A percentile compares a stretch with the other conserved stretches of the same genome.
Conservation (phyloP, 2,888 invertebrate species). For the Luffia ferchaultella region DNA sequence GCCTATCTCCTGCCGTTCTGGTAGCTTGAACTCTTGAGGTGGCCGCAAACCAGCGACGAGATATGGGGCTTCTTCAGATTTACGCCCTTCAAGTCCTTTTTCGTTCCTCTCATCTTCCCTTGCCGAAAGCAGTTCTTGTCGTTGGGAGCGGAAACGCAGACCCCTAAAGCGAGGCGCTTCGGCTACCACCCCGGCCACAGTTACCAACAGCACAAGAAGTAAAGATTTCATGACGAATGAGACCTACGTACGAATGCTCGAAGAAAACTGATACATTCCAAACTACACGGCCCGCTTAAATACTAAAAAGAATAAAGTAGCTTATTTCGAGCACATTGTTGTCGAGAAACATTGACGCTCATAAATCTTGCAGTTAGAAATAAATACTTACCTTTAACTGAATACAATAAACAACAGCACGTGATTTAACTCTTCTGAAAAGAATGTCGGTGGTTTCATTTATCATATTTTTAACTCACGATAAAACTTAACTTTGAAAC, state of each 20-base stretch:
- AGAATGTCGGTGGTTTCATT: too few relatives aligned
- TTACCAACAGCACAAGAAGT: constrained; percentile 16
- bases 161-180: constrained; percentile 53
- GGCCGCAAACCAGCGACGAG: constrained; percentile 34
- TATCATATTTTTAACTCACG: too few relatives aligned
- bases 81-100: constrained; percentile 28
- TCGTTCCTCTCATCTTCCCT: constrained; percentile 42
- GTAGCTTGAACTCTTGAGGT: constrained; percentile 40
- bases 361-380: neutral
- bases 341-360: neutral
- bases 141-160: constrained; percentile 52
- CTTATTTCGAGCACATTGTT: constrained; percentile 3
- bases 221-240: constrained; percentile 7
- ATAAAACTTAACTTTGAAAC: too few relatives aligned
- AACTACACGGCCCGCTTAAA: constrained; percentile 6
- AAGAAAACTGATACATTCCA: constrained; percentile 6
- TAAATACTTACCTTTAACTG: neutral
- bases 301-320: constrained; percentile 2
- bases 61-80: constrained; percentile 14
- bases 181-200: constrained; percentile 34
- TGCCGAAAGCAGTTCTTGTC: constrained; percentile 49
- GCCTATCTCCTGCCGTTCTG: constrained; percentile 26
- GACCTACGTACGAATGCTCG: constrained; percentile 4
- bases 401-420: too few relatives aligned
- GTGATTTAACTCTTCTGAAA: too few relatives aligned